Evolutionary conservation across 2,888 invertebrate species (phyloP).

Genomic region (Trissolcus brochymenae): DNA sequence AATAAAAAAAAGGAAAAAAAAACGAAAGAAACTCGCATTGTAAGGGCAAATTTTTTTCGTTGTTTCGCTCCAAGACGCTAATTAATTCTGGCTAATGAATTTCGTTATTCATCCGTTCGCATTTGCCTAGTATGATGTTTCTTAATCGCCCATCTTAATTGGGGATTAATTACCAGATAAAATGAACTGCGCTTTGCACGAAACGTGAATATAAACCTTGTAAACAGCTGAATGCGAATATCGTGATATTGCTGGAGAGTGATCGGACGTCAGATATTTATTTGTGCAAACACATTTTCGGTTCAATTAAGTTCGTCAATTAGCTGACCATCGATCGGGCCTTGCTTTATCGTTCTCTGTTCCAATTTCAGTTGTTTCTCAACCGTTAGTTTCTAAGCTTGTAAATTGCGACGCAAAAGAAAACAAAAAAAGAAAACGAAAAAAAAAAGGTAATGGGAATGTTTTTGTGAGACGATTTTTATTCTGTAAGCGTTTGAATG

Average conservation of each 20-base stretch:
- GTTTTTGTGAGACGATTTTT: no score
- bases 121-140: constrained; percentile 10
- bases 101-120: constrained; percentile 18
- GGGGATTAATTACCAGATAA: constrained; percentile 30
- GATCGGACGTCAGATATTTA: constrained; percentile 10
- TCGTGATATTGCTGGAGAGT: constrained; percentile 4
- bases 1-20: background rate
- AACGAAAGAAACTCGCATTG: no score
- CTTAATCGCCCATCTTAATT: constrained; percentile 29
- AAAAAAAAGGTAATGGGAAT: no score
- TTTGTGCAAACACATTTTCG: background rate
- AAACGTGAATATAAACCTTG: constrained; percentile 8
- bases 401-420: no score
- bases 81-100: constrained; percentile 25
- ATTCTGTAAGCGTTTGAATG: constrained; percentile 2
- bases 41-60: no score
- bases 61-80: background rate
- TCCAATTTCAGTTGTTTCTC: no score
- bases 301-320: no score
- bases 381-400: no score
- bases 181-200: constrained; percentile 18
- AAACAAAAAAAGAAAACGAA: no score
- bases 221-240: constrained; percentile 8
- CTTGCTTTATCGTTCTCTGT: no score
- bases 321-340: no score